Conservation (phyloP, 2,113 vertebrate species). For the Melospiza melodia region DNA sequence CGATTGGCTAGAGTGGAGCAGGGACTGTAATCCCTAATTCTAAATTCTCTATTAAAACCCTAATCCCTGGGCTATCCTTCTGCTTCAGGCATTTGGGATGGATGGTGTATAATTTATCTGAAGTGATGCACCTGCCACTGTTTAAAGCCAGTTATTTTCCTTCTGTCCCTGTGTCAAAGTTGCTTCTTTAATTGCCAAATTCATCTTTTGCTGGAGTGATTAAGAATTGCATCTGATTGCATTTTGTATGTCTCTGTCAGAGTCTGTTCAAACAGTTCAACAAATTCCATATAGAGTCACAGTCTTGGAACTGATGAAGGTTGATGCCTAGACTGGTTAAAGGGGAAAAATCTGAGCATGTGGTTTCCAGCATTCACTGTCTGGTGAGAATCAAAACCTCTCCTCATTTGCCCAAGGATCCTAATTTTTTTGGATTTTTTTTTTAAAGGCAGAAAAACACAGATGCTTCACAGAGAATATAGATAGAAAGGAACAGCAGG, state of each 20-base stretch:
- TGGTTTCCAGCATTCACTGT: not conserved
- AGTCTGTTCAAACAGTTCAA: not conserved
- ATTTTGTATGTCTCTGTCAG: not conserved
- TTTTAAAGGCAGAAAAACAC: not conserved
- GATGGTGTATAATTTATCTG: not conserved
- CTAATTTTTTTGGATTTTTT: not conserved
- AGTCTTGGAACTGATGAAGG: not conserved
- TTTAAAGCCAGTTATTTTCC: not conserved
- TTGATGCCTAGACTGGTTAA: not conserved
- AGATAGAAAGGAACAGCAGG: not conserved
- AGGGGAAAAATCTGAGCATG: not conserved
- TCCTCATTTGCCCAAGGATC: not conserved
- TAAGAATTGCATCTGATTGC: not conserved
- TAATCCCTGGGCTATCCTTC: slow-evolving; percentile 23
- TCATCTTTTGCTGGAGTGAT: not conserved
- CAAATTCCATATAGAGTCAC: not conserved
- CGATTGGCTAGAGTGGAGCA: not conserved
- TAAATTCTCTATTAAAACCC: slow-evolving; percentile 28
- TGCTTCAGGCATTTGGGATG: not conserved
- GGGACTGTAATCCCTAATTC: slow-evolving; percentile 1
- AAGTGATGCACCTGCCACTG: not conserved
- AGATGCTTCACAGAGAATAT: not conserved
- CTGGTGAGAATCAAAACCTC: not conserved
- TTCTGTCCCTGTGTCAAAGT: not conserved
- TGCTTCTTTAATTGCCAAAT: not conserved